Conservation (phyloP, 2,113 vertebrate genomes). For the Etheostoma spectabile region DNA sequence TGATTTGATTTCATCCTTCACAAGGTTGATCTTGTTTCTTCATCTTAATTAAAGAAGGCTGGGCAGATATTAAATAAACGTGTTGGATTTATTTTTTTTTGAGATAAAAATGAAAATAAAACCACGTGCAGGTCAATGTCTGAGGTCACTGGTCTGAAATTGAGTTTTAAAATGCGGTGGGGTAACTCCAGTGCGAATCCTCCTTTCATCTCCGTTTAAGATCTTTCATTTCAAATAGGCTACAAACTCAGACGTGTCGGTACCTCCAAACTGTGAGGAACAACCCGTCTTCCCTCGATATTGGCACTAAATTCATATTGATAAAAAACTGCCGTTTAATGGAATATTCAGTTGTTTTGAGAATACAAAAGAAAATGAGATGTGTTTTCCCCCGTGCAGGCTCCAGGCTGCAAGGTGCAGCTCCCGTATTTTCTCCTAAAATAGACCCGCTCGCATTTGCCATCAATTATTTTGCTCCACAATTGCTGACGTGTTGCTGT, state of each 20-base stretch:
- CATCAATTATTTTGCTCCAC: slow-evolving; percentile 72
- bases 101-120: background rate
- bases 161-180: background rate
- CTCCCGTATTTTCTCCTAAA: slow-evolving; percentile 16
- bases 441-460: slow-evolving; percentile 32
- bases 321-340: background rate
- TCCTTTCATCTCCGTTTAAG: background rate
- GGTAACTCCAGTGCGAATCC: background rate
- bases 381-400: background rate
- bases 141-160: background rate
- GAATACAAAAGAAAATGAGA: background rate
- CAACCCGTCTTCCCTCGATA: background rate
- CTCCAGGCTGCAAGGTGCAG: slow-evolving; percentile 9
- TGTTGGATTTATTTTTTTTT: slow-evolving; percentile 1
- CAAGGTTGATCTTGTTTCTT: slow-evolving; percentile 31
- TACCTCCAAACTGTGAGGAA: background rate
- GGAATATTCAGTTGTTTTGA: background rate
- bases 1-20: slow-evolving; percentile 30
- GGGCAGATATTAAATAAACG: background rate
- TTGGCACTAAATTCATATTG: background rate
- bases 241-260: background rate
- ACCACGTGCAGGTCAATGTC: background rate
- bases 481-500: slow-evolving; percentile 66
- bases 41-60: slow-evolving; percentile 4
- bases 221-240: background rate